Evolutionary conservation across 2,113 vertebrate genomes (phyloP), one percentile per base, ranked within the genome.

Genomic region (Coracopsis vasa): DNA sequence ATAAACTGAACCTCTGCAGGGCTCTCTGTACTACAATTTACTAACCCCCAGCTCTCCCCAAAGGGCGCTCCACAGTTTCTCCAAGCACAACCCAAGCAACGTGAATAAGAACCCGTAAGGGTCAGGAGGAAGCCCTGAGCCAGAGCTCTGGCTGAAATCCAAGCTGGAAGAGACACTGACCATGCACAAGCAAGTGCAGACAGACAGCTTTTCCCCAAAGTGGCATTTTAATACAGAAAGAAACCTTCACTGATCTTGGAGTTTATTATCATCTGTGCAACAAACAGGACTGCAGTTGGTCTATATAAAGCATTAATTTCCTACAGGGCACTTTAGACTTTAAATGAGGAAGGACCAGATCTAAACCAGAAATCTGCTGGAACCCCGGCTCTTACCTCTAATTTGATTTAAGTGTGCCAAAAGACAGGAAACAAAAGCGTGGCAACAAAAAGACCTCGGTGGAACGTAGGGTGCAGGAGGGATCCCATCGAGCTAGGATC

Each of bases 221-320:
- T 90, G 89, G 53, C 87, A 80, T 89, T 97, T 96, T 97, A 95
- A 97, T 97, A 95, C 83, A 81, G 90, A 96, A 95, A 92, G 80
- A 81, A 97, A 95, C 77, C 84, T 92, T 94, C 83, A 75, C 88
- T 96, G 95, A 95, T 88, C 85, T 92, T 13, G 0, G 74, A 44
- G 79, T 96, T 96, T 97, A 92, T 94, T 92, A 96, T 95, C 60
- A 94, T 88, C 95, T 77, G 89, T 80, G 80, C 47, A 92, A 92
- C 94, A 95, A 97, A 97, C 84, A 67, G 88, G 90, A 90, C 82
- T 80, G 92, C 90, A 94, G 88, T 79, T 86, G 83, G 88, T 92
- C 94, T 81, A 84, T 61, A 88, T 80, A 95, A 97, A 83, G 74
- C 78, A 91, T 88, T 93, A 15, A 29, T 74, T 93, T 97, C 91